Base-by-base conservation (phyloP, 2,888 invertebrate species). In the Lysandra coridon region DNA sequence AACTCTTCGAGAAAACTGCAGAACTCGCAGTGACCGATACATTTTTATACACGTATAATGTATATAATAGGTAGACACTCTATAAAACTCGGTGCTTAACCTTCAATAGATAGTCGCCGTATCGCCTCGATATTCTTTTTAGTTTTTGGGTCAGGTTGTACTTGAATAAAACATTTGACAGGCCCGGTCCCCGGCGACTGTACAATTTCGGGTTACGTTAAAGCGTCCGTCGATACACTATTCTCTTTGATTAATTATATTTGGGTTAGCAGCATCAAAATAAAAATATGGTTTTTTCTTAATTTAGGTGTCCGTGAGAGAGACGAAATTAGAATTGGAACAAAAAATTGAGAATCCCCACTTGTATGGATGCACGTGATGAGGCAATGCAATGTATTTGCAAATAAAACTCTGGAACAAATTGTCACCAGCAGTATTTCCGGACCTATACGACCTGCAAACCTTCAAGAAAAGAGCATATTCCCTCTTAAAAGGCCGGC, bases 111-210 rank as follows among this genome's bases (percentile, higher is more conserved):
- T 30, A 64, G 64, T 64, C 30, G 30, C 64, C 4, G 64, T 64
- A 30, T 64, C 62, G 62, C 30, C 30, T 37, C 69, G 4, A 69
- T 69, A 69, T 37, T 69, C 69, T 69, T 69, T 64, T 69, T 69
- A 69, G 33, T 69, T 69, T 69, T 69, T 69, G 33, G 69, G 69
- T 69, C 69, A 37, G 69, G 69, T 69, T 69, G 69, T 69, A 69
- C 17, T 69, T 69, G 69, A 37, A 69, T 37, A 69, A 69, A 69
- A 69, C 37, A 69, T 69, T 37, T 69, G 69, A 69, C 37, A 33
- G 69, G 6, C 7, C 7, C 69, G 33, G 33, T 69, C 69, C 37
- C 69, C 5, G 0, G 69, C 33, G 69, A 69, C 4, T 5, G 5
- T 14, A 69, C 69, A 37, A 64, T 64, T 64, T 64, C 69, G 33